These are phyloP conservation scores for Lasioglossum oenotherae DNA, from an alignment of 2,888 invertebrate species.

Conservation along the genomic window DNA sequence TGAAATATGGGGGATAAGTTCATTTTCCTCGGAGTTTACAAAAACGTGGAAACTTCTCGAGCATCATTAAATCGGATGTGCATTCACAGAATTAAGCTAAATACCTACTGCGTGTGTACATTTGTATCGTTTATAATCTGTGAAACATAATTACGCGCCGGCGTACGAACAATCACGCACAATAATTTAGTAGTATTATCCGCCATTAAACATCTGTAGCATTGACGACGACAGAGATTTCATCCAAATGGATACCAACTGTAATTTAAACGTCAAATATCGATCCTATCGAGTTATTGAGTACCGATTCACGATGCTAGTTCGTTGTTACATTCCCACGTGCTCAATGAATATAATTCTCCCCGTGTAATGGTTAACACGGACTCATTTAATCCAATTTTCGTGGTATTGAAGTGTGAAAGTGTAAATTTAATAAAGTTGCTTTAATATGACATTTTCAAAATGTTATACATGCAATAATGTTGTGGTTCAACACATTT, in stretches of 20 bases:
- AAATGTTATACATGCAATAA: background rate
- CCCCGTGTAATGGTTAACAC: background rate
- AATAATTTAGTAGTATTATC: constrained; percentile 27
- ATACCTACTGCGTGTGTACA: background rate
- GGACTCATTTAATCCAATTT: background rate
- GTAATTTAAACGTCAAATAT: constrained; percentile 22
- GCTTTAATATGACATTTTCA: background rate
- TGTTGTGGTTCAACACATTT: no score
- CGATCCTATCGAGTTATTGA: constrained; percentile 38
- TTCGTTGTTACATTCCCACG: constrained; percentile 7
- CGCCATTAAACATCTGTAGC: constrained; percentile 19
- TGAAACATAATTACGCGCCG: constrained; percentile 49
- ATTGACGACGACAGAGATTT: background rate
- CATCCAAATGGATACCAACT: constrained; percentile 26
- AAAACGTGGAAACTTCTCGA: background rate
- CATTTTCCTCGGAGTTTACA: background rate
- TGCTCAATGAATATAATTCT: background rate
- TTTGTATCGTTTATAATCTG: constrained; percentile 1
- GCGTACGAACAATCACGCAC: constrained; percentile 39
- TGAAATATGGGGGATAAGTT: background rate
- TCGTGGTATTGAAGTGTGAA: no score
- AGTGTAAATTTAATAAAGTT: background rate
- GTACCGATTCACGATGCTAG: constrained; percentile 35
- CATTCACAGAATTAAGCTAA: background rate
- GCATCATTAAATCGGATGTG: background rate